Base-by-base conservation (phyloP, 1,140 invertebrate species). In the Hirudo medicinalis region DNA sequence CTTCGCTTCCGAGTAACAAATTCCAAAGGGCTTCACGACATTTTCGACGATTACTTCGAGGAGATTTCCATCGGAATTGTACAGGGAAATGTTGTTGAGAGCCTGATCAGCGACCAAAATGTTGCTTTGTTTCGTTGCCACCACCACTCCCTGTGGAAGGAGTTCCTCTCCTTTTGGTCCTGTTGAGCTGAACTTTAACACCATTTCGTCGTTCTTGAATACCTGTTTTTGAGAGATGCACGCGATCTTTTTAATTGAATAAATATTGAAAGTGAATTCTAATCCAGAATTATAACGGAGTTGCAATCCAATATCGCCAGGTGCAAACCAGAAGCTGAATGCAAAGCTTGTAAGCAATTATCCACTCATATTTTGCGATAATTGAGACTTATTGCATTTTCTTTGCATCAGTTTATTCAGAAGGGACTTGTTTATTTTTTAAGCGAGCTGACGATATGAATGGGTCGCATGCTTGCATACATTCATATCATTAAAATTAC, bases 101-200 rank as follows among this genome's bases (percentile, higher is more conserved):
- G 69, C 40, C 53, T 70, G 69, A n/a, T 70, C 69, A n/a, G 69
- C 69, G 43, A 70, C 69, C 17, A 70, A 8, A 22, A 70, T 54
- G 69, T 70, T 70, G 29, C 57, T 32, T 17, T 49, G 43, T 32
- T 32, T 63, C 36, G 43, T 54, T 5, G 19, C 32, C 6, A 54
- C 43, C 5, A 49, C 69, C 17, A 70, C 20, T 25, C 69, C 69
- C 22, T 70, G 43, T 25, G 69, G 69, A n/a, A 19, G 19, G 19
- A 70, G 25, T 32, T 54, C 69, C n/a, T 53, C 22, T 54, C 69
- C 69, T 36, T 27, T 53, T 8, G 69, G 20, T 9, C 32, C 43
- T 17, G 69, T 49, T 15, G 69, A 70, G 25, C 27, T 32, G 53
- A 54, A 70, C 53, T 70, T 70, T 5, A 70, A 40, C 53, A 54